Evolutionary conservation across 2,797 vertebrate species (phyloP).

Genomic region (Halcyon chelicuti): DNA sequence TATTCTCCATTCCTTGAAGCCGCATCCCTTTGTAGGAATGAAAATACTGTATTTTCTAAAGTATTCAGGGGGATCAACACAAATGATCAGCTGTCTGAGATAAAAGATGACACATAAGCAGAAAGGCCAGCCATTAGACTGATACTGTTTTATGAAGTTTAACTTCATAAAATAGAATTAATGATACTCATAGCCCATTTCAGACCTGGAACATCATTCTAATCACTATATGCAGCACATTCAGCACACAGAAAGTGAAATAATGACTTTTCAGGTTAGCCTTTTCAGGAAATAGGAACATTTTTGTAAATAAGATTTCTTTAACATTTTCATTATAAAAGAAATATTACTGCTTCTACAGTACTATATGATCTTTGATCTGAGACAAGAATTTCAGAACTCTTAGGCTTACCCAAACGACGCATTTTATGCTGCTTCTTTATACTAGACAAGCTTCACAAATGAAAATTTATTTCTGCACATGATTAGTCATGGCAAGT

Average conservation of each 20-base stretch:
- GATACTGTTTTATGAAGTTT: background rate
- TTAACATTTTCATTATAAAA: background rate
- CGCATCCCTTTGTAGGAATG: rapidly evolving
- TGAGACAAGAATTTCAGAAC: background rate
- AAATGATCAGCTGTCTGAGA: background rate
- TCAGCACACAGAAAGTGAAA: background rate
- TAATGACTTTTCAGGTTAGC: background rate
- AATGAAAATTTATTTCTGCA: background rate
- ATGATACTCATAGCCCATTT: background rate
- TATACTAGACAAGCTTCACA: background rate
- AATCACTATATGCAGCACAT: background rate
- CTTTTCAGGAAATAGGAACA: background rate
- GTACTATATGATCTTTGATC: background rate
- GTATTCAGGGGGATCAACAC: background rate
- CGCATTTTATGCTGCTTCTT: background rate
- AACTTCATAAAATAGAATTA: background rate
- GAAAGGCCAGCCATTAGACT: background rate
- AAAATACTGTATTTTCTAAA: background rate
- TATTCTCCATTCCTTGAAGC: background rate
- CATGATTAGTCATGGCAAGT: background rate
- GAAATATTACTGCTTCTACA: background rate
- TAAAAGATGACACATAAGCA: background rate
- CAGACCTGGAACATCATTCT: background rate
- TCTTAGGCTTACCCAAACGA: background rate
- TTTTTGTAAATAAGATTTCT: background rate